Percentiles rank a stretch among this genome's conserved stretches.
Evolutionary conservation across 2,888 invertebrate genomes (phyloP).

Genomic region (Oconnorella tubifera): DNA sequence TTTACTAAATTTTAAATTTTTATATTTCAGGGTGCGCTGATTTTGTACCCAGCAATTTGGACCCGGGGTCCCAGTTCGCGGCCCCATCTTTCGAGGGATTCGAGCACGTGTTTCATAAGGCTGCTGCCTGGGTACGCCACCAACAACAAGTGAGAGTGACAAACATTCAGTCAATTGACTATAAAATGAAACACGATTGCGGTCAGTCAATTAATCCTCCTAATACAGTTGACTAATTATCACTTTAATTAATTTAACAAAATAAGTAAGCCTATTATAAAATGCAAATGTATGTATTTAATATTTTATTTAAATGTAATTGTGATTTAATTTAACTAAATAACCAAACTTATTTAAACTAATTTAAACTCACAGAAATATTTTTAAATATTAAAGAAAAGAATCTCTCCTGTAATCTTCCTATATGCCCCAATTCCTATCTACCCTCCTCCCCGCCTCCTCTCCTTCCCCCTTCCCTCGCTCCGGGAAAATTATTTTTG

Average conservation of each 20-base stretch:
- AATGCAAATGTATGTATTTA: neutral
- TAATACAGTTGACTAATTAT: no score
- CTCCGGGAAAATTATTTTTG: no score
- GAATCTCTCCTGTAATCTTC: no score
- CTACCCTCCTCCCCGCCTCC: no score
- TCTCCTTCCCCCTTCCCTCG: no score
- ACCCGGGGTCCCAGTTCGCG: constrained; percentile 35
- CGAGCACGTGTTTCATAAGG: constrained; percentile 34
- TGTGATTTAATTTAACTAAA: no score
- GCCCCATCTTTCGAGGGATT: constrained; percentile 35
- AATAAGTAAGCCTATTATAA: neutral
- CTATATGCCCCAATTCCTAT: no score
- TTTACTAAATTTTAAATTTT: no score
- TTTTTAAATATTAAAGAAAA: no score
- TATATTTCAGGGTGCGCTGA: constrained; percentile 37
- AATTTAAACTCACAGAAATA: no score
- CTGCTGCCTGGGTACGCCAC: constrained; percentile 32
- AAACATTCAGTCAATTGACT: constrained; percentile 38
- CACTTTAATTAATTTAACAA: no score
- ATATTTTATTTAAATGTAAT: neutral
- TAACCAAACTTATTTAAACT: no score
- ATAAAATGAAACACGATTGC: constrained; percentile 35
- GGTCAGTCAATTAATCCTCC: constrained; percentile 27
- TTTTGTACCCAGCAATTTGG: constrained; percentile 37
- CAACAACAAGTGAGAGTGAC: constrained; percentile 34